phyloP scores from a whole-genome alignment of 2,113 vertebrate species.

The Cygnus buccinator region DNA sequence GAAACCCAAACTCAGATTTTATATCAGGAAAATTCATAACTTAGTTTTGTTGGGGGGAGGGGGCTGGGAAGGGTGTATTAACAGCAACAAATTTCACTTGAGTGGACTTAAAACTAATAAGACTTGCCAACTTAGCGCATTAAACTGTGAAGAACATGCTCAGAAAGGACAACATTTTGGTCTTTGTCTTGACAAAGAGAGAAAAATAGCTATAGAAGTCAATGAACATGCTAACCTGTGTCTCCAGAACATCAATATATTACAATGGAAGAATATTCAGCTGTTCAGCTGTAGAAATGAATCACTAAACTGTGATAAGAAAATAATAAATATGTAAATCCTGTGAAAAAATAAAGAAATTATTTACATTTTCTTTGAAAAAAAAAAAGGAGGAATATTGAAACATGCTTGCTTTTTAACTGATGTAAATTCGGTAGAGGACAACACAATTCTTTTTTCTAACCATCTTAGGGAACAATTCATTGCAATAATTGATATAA shows the following conservation, averaged over 20 bases:
- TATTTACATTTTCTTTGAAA: conserved; percentile 86
- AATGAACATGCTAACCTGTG: conserved; percentile 80
- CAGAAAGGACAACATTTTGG: conserved; percentile 79
- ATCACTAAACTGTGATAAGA: conserved; percentile 88
- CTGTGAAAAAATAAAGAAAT: conserved; percentile 85
- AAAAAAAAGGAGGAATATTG: conserved; percentile 83
- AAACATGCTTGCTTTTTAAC: conserved; percentile 98
- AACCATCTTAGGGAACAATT: conserved; percentile 96
- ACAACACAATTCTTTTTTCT: conserved; percentile 95
- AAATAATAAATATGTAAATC: conserved; percentile 95
- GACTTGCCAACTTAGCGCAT: conserved; percentile 81
- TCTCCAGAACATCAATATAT: conserved; percentile 82
- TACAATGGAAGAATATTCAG: conserved; percentile 75
- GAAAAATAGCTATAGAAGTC: conserved; percentile 79
- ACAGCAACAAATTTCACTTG: conserved; percentile 81
- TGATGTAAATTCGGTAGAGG: conserved; percentile 95
- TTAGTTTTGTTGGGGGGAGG: conserved; percentile 82
- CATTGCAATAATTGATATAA: conserved; percentile 99
- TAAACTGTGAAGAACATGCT: conserved; percentile 84
- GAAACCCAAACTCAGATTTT: conserved; percentile 85
- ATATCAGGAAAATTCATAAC: conserved; percentile 86
- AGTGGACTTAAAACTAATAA: conserved; percentile 82
- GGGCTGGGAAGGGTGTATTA: conserved; percentile 77
- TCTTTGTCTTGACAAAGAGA: conserved; percentile 76
- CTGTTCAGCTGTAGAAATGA: conserved; percentile 83